Percentiles rank a stretch among this genome's conserved stretches.
phyloP scores from a whole-genome alignment of 2,797 vertebrate genomes.

The Microctenopoma lineatum region DNA sequence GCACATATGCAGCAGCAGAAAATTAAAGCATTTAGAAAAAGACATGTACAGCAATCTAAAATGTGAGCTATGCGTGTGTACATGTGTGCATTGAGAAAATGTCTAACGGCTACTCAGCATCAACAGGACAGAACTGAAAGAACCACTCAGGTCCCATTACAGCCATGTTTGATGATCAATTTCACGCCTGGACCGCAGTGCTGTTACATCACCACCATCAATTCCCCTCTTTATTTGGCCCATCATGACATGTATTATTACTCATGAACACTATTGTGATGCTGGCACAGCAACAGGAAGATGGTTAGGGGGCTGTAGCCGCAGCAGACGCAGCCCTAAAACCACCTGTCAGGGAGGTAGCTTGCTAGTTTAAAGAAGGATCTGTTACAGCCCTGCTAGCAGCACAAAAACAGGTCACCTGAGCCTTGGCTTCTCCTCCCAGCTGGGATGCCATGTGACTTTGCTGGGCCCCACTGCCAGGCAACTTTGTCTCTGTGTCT shows the following conservation, averaged over 20 bases:
- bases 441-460: conserved; percentile 74
- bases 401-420: conserved; percentile 82
- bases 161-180: conserved; percentile 64
- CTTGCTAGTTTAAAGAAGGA: conserved; percentile 68
- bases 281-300: conserved; percentile 44
- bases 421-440: conserved; percentile 74
- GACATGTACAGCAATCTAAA: conserved; percentile 35
- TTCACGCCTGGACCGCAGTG: conserved; percentile 59
- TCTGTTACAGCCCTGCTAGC: conserved; percentile 75
- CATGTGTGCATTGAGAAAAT: conserved; percentile 12
- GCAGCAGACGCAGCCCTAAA: conserved; percentile 48
- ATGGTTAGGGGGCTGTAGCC: conserved; percentile 40
- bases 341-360: conserved; percentile 73
- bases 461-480: conserved; percentile 43
- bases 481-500: conserved; percentile 64
- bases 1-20: conserved; percentile 51
- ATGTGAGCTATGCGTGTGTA: conserved; percentile 34
- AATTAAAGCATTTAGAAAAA: conserved; percentile 61
- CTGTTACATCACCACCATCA: conserved; percentile 66
- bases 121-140: conserved; percentile 44
- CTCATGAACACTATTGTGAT: conserved; percentile 34
- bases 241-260: conserved; percentile 24
- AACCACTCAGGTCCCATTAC: conserved; percentile 61
- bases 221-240: conserved; percentile 37
- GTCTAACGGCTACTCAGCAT: conserved; percentile 21